A percentile compares a stretch with the other conserved stretches of the same genome.
Conservation (phyloP, 2,888 invertebrate genomes). For the Drosophila pseudotakahashii region DNA sequence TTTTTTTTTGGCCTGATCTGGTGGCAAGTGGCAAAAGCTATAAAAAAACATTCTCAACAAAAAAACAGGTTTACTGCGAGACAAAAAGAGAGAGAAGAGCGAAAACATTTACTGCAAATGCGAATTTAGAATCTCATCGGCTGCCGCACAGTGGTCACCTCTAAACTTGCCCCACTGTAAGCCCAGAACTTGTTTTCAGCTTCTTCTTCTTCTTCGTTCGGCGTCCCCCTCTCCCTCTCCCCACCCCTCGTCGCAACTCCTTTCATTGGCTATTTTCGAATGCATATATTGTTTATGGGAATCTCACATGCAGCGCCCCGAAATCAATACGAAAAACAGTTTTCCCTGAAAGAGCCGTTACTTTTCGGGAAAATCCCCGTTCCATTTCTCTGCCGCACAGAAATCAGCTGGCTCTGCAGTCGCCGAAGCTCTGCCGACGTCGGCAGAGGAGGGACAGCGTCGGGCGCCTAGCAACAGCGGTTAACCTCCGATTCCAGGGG, state of each 20-base stretch:
- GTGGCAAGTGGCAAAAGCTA: conserved; percentile 48
- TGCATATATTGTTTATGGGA: conserved; percentile 42
- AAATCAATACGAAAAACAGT: conserved; percentile 61
- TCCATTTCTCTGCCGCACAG: conserved; percentile 15
- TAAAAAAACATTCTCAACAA: conserved; percentile 58
- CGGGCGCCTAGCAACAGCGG: conserved; percentile 71
- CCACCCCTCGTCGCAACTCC: not conserved
- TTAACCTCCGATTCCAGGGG: conserved; percentile 37
- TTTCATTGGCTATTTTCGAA: conserved; percentile 21
- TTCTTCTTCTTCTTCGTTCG: not conserved
- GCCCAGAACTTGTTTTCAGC: conserved; percentile 39
- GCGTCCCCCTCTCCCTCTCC: not conserved
- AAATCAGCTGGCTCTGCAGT: conserved; percentile 49
- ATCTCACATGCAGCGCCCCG: conserved; percentile 41
- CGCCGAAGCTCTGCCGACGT: conserved; percentile 16
- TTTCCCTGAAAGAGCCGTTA: conserved; percentile 48
- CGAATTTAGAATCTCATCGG: conserved; percentile 31
- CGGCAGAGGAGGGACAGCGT: conserved; percentile 18
- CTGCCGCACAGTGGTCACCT: conserved; percentile 31
- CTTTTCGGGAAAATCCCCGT: conserved; percentile 56
- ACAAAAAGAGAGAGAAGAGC: conserved; percentile 15
- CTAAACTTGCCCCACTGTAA: conserved; percentile 29
- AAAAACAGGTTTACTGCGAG: conserved; percentile 66
- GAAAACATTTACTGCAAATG: conserved; percentile 18
- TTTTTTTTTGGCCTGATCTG: conserved; percentile 22